These are phyloP conservation scores for Heteractis magnifica DNA, from an alignment of 92 coral and sea anemone genomes.

Conservation along the genomic window DNA sequence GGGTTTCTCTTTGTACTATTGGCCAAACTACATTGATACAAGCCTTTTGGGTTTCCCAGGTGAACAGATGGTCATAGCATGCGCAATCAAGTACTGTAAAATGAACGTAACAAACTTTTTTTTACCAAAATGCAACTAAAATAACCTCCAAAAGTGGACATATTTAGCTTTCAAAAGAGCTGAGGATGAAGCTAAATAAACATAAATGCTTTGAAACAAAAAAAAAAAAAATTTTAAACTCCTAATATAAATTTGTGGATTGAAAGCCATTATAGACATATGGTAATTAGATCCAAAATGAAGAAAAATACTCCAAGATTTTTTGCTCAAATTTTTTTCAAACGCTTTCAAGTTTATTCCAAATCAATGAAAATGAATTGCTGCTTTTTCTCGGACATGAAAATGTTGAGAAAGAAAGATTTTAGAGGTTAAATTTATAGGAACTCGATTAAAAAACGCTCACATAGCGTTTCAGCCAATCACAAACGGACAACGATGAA, in stretches of 20 bases:
- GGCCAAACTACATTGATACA: slow-evolving; percentile 25
- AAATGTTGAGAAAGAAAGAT: neutral
- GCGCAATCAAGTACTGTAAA: slow-evolving; percentile 7
- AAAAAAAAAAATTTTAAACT: neutral
- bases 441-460: slow-evolving; percentile 17
- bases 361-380: neutral
- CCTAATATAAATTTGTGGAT: neutral
- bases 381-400: neutral
- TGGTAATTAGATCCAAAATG: slow-evolving; percentile 4
- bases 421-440: neutral
- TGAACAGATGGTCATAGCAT: slow-evolving; percentile 25
- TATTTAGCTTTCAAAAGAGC: neutral
- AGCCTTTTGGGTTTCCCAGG: slow-evolving; percentile 7
- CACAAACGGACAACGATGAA: slow-evolving; percentile 19
- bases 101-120: neutral
- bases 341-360: neutral
- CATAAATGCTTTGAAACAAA: neutral
- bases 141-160: neutral
- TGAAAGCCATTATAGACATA: neutral
- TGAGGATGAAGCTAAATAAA: neutral
- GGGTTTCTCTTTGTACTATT: neutral
- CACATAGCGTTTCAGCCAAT: slow-evolving; percentile 31
- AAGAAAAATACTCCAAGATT: neutral
- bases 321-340: neutral
- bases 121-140: neutral